Evolutionary conservation across 1,140 invertebrate species (phyloP).

Genomic region (Apocrypta bakeri): DNA sequence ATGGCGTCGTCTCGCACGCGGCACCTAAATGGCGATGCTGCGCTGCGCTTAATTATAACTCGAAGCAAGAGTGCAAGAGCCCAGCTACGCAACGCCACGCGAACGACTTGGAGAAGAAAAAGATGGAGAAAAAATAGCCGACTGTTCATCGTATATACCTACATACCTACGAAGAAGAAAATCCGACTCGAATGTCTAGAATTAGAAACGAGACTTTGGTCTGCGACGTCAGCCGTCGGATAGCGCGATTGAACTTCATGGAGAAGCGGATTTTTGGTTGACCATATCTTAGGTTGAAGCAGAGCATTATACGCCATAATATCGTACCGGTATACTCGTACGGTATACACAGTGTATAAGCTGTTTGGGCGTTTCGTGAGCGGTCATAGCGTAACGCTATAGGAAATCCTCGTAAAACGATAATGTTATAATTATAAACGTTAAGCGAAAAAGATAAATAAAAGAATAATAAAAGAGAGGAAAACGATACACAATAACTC

Average conservation of each 20-base stretch:
- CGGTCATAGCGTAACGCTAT: no score
- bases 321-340: no score
- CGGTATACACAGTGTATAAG: no score
- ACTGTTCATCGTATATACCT: no score
- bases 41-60: constrained; percentile 53
- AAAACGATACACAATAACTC: no score
- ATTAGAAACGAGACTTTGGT: constrained; percentile 40
- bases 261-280: constrained; percentile 3
- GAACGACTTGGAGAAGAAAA: neutral
- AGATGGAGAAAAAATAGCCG: neutral
- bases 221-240: neutral
- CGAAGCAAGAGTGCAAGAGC: neutral
- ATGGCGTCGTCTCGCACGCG: constrained; percentile 38
- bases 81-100: neutral
- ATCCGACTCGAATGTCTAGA: constrained; percentile 28
- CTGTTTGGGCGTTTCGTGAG: neutral
- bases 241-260: neutral
- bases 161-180: no score
- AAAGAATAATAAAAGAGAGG: neutral
- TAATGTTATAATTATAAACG: neutral
- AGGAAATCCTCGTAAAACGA: constrained; percentile 1
- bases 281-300: neutral
- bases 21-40: constrained; percentile 47
- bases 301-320: no score
- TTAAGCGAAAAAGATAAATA: neutral